A percentile compares a stretch with the other conserved stretches of the same genome.
These are phyloP conservation scores for Callorhinus ursinus DNA, from an alignment of 2,113 vertebrate genomes.

Conservation along the genomic window DNA sequence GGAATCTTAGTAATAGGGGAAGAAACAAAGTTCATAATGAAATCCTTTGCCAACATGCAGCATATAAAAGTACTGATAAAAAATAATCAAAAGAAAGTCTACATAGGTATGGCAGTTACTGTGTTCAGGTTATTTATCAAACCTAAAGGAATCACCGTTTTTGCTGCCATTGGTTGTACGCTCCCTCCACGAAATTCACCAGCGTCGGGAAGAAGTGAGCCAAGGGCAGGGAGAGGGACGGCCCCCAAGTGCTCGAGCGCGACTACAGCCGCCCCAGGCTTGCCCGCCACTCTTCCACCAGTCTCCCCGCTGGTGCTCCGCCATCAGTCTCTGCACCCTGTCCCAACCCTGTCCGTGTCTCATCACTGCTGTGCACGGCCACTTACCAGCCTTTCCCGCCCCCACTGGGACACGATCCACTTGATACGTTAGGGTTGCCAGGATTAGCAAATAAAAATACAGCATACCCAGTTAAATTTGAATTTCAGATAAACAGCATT, in stretches of 20 bases:
- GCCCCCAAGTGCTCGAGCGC: not conserved
- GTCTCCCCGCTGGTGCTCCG: not conserved
- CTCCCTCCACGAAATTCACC: not conserved
- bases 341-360: not conserved
- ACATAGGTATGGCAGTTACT: not conserved
- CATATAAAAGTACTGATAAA: not conserved
- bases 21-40: not conserved
- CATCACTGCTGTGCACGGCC: too few species aligned
- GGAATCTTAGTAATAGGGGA: not conserved
- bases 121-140: not conserved
- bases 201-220: not conserved
- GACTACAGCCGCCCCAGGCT: too few species aligned
- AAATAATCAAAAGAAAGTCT: not conserved
- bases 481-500: not conserved
- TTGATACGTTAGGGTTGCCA: not conserved
- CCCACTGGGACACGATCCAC: too few species aligned
- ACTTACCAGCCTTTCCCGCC: not conserved
- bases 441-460: not conserved
- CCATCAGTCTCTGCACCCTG: not conserved
- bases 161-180: not conserved
- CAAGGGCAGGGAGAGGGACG: fast-evolving
- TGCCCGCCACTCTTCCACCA: too few species aligned
- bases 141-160: not conserved
- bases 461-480: not conserved
- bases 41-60: not conserved